phyloP scores from a whole-genome alignment of 2,113 vertebrate species.

The Phycodurus eques region DNA sequence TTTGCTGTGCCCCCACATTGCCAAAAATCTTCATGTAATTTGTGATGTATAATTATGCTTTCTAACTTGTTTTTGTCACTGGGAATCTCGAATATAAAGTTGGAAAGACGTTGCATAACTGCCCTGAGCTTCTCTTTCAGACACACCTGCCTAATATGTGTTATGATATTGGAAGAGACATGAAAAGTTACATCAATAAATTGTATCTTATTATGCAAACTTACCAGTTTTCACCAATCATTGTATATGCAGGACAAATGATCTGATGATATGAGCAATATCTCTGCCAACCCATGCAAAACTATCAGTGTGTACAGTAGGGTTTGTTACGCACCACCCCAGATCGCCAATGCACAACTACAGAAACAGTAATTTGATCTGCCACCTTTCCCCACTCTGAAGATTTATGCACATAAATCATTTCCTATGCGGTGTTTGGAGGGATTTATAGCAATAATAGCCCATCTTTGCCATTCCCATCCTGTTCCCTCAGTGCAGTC shows the following conservation, averaged over 20 bases:
- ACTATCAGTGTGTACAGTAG: constrained; percentile 64
- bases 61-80: constrained; percentile 4
- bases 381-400: constrained; percentile 62
- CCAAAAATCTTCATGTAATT: neutral
- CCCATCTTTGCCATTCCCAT: constrained; percentile 72
- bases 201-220: constrained; percentile 25
- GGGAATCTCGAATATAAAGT: constrained; percentile 4
- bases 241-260: constrained; percentile 58
- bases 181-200: constrained; percentile 34
- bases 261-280: constrained; percentile 64
- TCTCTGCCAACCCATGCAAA: constrained; percentile 72
- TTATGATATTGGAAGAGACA: constrained; percentile 15
- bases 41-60: neutral
- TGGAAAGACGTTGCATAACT: constrained; percentile 11
- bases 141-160: constrained; percentile 25
- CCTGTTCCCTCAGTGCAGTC: constrained; percentile 59
- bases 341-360: constrained; percentile 73
- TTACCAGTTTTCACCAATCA: constrained; percentile 47
- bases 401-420: constrained; percentile 75
- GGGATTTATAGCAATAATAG: constrained; percentile 74
- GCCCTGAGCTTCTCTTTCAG: neutral
- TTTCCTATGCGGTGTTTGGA: constrained; percentile 75
- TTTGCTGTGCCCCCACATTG: neutral
- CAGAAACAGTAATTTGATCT: constrained; percentile 69
- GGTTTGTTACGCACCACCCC: constrained; percentile 69